A percentile compares a stretch with the other conserved stretches of the same genome.
Evolutionary conservation across 1,140 invertebrate genomes (phyloP).

Genomic region (Formica exsecta): DNA sequence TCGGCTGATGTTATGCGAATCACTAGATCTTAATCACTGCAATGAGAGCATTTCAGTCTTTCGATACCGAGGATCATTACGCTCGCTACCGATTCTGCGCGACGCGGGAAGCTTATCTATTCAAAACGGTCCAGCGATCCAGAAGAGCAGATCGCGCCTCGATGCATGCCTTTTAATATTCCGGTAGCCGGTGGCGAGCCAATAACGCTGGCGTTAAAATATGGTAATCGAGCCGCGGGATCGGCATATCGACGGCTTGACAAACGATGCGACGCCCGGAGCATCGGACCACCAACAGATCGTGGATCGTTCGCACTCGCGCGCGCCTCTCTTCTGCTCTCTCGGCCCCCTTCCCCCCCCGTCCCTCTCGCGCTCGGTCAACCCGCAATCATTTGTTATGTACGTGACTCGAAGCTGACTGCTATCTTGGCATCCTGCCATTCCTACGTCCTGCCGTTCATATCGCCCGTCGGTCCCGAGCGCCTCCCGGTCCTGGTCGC

Average conservation of each 20-base stretch:
- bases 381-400: constrained; percentile 84
- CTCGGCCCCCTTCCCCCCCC: constrained; percentile 2
- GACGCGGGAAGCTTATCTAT: constrained; percentile 47
- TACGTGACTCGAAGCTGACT: constrained; percentile 84
- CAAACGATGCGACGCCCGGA: constrained; percentile 85
- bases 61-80: constrained; percentile 50
- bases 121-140: constrained; percentile 13
- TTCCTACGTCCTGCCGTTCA: constrained; percentile 75
- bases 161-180: constrained; percentile 78
- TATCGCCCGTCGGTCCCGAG: constrained; percentile 58
- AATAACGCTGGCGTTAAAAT: constrained; percentile 86
- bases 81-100: constrained; percentile 43
- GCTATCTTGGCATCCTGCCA: constrained; percentile 81
- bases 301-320: constrained; percentile 57
- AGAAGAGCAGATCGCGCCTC: constrained; percentile 41
- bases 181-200: constrained; percentile 83
- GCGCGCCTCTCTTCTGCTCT: constrained; percentile 70
- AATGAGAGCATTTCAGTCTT: constrained; percentile 11
- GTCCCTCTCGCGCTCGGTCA: constrained; percentile 64
- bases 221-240: constrained; percentile 84
- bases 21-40: constrained; percentile 9
- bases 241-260: constrained; percentile 86
- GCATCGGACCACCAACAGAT: constrained; percentile 85
- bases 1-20: background rate
- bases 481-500: constrained; percentile 61